phyloP scores from a whole-genome alignment of 1,140 invertebrate genomes.

The Adoxophyes honmai region DNA sequence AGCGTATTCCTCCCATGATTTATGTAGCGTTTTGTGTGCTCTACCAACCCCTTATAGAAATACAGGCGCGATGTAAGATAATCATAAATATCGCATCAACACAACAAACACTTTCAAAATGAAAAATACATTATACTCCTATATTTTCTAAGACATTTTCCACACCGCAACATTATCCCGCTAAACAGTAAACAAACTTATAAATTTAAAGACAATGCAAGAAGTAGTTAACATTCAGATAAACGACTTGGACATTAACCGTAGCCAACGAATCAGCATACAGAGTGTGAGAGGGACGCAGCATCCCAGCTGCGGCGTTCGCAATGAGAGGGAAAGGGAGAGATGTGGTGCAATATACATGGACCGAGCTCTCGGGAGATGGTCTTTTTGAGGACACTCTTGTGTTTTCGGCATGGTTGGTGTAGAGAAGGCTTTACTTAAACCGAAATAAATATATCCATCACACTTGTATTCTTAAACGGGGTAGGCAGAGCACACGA shows the following conservation, averaged over 20 bases:
- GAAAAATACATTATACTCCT: too few relatives aligned
- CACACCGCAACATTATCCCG: too few relatives aligned
- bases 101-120: too few relatives aligned
- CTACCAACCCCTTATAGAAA: too few relatives aligned
- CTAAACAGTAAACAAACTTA: not conserved
- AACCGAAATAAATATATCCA: too few relatives aligned
- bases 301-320: not conserved
- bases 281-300: not conserved
- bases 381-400: slow-evolving; percentile 14
- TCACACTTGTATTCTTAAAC: too few relatives aligned
- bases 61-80: too few relatives aligned
- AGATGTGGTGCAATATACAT: not conserved
- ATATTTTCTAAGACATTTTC: too few relatives aligned
- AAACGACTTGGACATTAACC: not conserved
- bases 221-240: slow-evolving; percentile 8
- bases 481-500: too few relatives aligned
- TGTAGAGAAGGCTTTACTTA: not conserved
- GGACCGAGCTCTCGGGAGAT: slow-evolving; percentile 8
- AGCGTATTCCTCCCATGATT: too few relatives aligned
- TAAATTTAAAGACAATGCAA: slow-evolving; percentile 14
- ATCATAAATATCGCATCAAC: too few relatives aligned
- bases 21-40: too few relatives aligned
- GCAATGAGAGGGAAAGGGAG: not conserved
- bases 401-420: not conserved
- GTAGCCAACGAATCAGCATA: not conserved